These are phyloP conservation scores for Leptopilina clavipes DNA, from an alignment of 1,140 invertebrate genomes.

Conservation along the genomic window DNA sequence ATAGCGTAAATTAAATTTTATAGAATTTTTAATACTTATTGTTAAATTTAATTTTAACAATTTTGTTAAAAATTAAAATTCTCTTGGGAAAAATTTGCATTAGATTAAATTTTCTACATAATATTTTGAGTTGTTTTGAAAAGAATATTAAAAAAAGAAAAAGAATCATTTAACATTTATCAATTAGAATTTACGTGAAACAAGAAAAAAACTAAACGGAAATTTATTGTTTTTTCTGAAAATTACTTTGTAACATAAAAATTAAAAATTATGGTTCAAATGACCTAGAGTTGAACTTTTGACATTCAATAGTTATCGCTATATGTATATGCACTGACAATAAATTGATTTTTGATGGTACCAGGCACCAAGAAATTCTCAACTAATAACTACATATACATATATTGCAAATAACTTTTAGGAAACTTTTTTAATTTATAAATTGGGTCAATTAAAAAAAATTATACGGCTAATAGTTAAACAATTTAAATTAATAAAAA, in stretches of 20 bases:
- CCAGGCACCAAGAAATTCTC: conserved; percentile 43
- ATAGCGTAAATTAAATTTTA: no score
- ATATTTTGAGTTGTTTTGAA: no score
- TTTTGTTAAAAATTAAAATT: no score
- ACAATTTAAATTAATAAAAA: neutral
- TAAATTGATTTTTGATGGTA: conserved; percentile 52
- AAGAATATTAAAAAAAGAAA: no score
- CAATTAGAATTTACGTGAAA: no score
- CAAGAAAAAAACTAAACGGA: neutral
- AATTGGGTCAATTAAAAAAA: conserved; percentile 3
- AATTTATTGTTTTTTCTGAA: no score
- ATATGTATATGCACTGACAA: neutral
- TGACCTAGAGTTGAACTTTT: conserved; percentile 40
- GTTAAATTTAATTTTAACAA: no score
- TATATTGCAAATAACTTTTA: neutral
- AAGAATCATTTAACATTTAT: no score
- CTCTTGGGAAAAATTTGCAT: conserved; percentile 34
- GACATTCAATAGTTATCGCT: conserved; percentile 42
- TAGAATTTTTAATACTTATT: no score
- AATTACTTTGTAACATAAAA: neutral
- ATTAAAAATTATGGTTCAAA: neutral
- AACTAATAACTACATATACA: neutral
- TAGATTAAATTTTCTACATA: conserved; percentile 5
- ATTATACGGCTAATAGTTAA: no score
- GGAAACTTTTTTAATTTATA: neutral